Evolutionary conservation across 2,113 vertebrate genomes (phyloP).

Genomic region (Rhea pennata): DNA sequence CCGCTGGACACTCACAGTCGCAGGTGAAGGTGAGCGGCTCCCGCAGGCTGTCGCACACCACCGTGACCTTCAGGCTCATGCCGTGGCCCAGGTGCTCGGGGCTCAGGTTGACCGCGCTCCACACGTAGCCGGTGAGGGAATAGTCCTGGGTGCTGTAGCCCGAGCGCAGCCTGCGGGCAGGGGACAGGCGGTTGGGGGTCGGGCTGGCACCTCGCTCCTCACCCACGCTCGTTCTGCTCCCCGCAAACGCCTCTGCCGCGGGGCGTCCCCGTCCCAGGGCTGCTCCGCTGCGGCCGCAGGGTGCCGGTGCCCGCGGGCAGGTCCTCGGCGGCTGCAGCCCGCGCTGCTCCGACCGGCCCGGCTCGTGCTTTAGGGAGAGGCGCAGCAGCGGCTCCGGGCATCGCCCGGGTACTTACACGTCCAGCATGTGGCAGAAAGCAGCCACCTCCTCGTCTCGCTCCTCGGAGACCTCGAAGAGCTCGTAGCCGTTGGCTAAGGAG

Average conservation of each 20-base stretch:
- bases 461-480: conserved; percentile 95
- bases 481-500: conserved; percentile 82
- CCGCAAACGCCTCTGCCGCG: fast-evolving
- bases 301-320: too few relatives aligned
- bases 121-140: conserved; percentile 86
- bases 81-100: conserved; percentile 87
- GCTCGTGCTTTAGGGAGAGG: not conserved
- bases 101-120: conserved; percentile 84
- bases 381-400: too few relatives aligned
- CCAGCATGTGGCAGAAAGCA: conserved; percentile 95
- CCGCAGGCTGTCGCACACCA: conserved; percentile 82
- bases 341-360: not conserved
- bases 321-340: not conserved
- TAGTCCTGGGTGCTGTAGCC: conserved; percentile 76
- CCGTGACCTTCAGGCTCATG: conserved; percentile 89
- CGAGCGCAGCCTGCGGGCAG: conserved; percentile 81
- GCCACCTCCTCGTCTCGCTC: conserved; percentile 97
- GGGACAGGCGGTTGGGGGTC: not conserved
- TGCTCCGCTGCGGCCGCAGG: too few relatives aligned
- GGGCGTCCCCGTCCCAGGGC: not conserved
- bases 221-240: not conserved
- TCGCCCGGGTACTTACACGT: conserved; percentile 82
- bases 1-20: conserved; percentile 80
- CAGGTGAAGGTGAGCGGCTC: conserved; percentile 96
- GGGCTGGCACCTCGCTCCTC: not conserved